These are phyloP conservation scores for Dynastes grantii DNA, from an alignment of 2,888 invertebrate species.

Conservation along the genomic window DNA sequence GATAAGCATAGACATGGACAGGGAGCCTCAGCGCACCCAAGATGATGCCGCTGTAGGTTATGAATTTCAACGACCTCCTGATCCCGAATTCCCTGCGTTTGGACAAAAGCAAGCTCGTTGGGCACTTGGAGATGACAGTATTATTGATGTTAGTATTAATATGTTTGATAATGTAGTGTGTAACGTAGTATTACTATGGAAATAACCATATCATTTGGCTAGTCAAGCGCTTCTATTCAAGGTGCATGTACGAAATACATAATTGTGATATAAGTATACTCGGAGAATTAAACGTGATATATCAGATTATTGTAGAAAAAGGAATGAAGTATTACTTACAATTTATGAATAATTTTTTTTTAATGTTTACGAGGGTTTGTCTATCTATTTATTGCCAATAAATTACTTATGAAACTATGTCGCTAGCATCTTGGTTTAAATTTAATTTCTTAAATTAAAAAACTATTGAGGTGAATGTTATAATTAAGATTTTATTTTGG, in stretches of 20 bases:
- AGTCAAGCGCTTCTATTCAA: too few relatives aligned
- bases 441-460: too few relatives aligned
- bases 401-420: too few relatives aligned
- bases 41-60: slow-evolving; percentile 96
- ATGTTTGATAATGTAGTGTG: neutral
- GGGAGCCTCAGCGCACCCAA: slow-evolving; percentile 82
- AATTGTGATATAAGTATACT: too few relatives aligned
- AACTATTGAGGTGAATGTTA: too few relatives aligned
- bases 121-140: slow-evolving; percentile 91
- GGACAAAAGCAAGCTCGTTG: slow-evolving; percentile 86
- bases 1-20: slow-evolving; percentile 76
- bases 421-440: too few relatives aligned
- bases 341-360: too few relatives aligned
- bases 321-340: too few relatives aligned
- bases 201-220: neutral
- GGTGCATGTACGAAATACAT: too few relatives aligned
- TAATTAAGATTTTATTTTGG: too few relatives aligned
- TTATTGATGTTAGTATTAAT: slow-evolving; percentile 83
- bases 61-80: slow-evolving; percentile 89
- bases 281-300: neutral
- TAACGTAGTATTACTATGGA: slow-evolving; percentile 2
- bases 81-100: slow-evolving; percentile 82
- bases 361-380: too few relatives aligned
- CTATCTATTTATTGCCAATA: too few relatives aligned
- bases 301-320: neutral